Evolutionary conservation across 2,888 invertebrate species (phyloP).

Genomic region (Mechanitis messenoides): DNA sequence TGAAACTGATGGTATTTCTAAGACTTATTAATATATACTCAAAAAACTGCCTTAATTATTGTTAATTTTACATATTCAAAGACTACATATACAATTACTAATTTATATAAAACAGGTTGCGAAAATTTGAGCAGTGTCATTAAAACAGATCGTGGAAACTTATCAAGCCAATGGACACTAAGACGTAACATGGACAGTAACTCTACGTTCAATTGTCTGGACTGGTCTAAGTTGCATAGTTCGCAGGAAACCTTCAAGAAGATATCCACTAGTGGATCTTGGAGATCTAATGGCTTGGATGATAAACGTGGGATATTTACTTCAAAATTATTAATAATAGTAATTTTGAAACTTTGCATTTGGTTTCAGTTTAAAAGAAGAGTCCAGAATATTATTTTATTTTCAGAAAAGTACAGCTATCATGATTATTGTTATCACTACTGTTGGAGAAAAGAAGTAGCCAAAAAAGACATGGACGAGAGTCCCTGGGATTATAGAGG

Average conservation of each 20-base stretch:
- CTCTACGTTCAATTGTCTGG: slow-evolving; percentile 29
- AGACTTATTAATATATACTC: slow-evolving; percentile 14
- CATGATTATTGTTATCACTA: slow-evolving; percentile 35
- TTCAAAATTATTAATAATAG: not conserved
- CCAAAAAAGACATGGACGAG: slow-evolving; percentile 22
- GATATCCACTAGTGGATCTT: slow-evolving; percentile 26
- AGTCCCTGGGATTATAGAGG: slow-evolving; percentile 27
- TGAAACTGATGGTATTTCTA: slow-evolving; percentile 42
- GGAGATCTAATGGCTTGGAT: slow-evolving; percentile 11
- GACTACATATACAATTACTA: not conserved
- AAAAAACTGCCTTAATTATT: not conserved
- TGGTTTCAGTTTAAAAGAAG: too few relatives aligned
- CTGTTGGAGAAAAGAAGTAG: slow-evolving; percentile 32
- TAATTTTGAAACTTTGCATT: too few relatives aligned
- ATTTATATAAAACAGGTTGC: slow-evolving; percentile 9
- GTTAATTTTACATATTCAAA: not conserved
- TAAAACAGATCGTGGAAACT: slow-evolving; percentile 36
- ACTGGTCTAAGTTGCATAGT: slow-evolving; percentile 32
- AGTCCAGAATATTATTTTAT: not conserved
- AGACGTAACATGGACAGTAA: slow-evolving; percentile 35
- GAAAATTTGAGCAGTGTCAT: slow-evolving; percentile 33
- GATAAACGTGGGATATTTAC: slow-evolving; percentile 10
- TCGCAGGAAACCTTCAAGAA: slow-evolving; percentile 28
- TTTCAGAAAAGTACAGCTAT: slow-evolving; percentile 28
- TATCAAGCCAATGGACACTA: slow-evolving; percentile 36